Base-by-base conservation (phyloP, 2,797 vertebrate genomes). In the Argyrosomus regius region DNA sequence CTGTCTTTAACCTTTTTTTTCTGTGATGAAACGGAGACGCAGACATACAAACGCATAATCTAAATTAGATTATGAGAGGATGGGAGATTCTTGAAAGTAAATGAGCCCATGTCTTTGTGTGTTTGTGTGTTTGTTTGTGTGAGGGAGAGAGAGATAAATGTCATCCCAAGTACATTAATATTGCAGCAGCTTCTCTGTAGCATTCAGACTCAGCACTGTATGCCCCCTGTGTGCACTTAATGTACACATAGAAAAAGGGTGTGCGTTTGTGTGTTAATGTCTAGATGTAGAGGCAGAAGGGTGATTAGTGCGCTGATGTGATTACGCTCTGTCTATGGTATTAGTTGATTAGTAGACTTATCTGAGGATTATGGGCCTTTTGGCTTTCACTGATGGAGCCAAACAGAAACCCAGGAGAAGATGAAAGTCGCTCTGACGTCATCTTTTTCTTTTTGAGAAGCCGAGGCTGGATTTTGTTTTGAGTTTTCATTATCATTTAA, bases 281-380 rank as follows among this genome's bases (percentile, higher is more conserved):
- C 61, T 74, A 50, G 75, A 84, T 83, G 77, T 43, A 81, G 75
- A 87, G 84, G 89, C 82, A 89, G 83, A 81, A 77, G 87, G 89
- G 87, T 93, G 90, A 89, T 92, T 91, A 91, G 81, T 65, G 88
- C 63, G 86, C 81, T 90, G 89, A 92, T 91, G 90, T 81, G 89
- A 92, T 91, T 90, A 90, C n/a, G 69, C 85, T 87, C 86, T 84
- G 88, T 89, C 89, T 85, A 79, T 85, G 83, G 90, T 89, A 90
- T 93, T 91, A 92, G 91, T 92, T 93, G 91, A 93, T 93, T 92
- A 92, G 87, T 84, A 72, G 88, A 87, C 86, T 89, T 91, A 93
- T 94, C 87, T 73, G 70, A 86, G 93, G 86, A 93, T 93, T 92
- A 92, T 17, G 68, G 82, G 86, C 81, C 91, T 91, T 91, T 91